Evolutionary conservation across 2,888 invertebrate genomes (phyloP).

Genomic region (Cryptocheilus praepositus): DNA sequence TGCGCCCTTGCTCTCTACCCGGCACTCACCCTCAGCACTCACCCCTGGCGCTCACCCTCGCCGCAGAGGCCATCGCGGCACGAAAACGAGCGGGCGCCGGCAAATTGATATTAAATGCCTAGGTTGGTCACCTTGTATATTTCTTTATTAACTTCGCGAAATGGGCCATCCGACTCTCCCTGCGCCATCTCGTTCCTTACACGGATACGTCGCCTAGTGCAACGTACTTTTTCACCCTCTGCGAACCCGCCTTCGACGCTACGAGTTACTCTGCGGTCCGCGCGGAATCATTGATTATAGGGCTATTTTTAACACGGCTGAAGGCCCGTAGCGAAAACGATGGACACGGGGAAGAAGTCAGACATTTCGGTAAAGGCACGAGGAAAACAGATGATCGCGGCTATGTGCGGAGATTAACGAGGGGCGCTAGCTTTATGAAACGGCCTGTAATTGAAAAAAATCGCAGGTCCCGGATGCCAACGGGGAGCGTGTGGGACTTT

Average conservation of each 20-base stretch:
- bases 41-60: slow-evolving; percentile 35
- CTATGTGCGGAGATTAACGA: slow-evolving; percentile 43
- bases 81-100: slow-evolving; percentile 53
- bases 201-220: slow-evolving; percentile 26
- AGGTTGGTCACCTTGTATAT: slow-evolving; percentile 71
- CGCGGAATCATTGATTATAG: too few relatives aligned
- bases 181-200: slow-evolving; percentile 43
- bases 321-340: slow-evolving; percentile 2
- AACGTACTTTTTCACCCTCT: slow-evolving; percentile 23
- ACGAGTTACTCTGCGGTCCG: not conserved
- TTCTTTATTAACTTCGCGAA: slow-evolving; percentile 68
- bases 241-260: slow-evolving; percentile 11
- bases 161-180: slow-evolving; percentile 43
- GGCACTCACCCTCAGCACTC: slow-evolving; percentile 24
- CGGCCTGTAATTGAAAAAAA: slow-evolving; percentile 47
- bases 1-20: slow-evolving; percentile 40
- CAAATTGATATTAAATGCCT: slow-evolving; percentile 73
- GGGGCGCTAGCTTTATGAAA: slow-evolving; percentile 17
- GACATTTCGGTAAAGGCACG: slow-evolving; percentile 17
- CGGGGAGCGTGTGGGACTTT: not conserved
- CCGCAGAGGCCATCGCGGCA: slow-evolving; percentile 39
- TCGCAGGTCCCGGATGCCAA: slow-evolving; percentile 33
- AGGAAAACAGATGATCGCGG: slow-evolving; percentile 25
- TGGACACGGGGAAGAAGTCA: too few relatives aligned
- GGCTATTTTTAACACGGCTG: slow-evolving; percentile 8